phyloP scores from a whole-genome alignment of 1,140 invertebrate species.

The Drosophila ohnishii region DNA sequence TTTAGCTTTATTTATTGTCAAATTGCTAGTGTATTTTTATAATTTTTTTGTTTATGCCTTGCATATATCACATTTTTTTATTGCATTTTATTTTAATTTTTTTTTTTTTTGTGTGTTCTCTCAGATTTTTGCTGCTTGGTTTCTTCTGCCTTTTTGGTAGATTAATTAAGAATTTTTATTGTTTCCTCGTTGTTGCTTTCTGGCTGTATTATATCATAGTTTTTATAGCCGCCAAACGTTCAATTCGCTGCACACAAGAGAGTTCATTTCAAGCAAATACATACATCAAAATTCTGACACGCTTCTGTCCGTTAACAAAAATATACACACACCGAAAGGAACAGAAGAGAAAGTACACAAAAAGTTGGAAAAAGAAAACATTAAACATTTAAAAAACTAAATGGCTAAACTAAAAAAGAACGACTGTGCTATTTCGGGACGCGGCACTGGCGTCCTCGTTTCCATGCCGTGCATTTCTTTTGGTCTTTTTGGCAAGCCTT shows the following conservation, averaged over 20 bases:
- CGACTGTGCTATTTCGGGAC: slow-evolving; percentile 57
- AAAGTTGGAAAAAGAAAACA: slow-evolving; percentile 32
- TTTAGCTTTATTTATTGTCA: slow-evolving; percentile 62
- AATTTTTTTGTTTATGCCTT: slow-evolving; percentile 63
- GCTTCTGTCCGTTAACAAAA: slow-evolving; percentile 55
- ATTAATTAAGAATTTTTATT: slow-evolving; percentile 74
- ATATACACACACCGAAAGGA: slow-evolving; percentile 36
- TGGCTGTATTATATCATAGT: slow-evolving; percentile 60
- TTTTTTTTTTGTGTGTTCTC: slow-evolving; percentile 23
- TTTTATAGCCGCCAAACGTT: slow-evolving; percentile 65
- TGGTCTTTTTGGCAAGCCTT: slow-evolving; percentile 26
- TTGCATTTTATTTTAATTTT: slow-evolving; percentile 46
- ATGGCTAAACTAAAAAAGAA: slow-evolving; percentile 53
- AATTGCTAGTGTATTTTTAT: slow-evolving; percentile 56
- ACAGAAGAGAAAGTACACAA: slow-evolving; percentile 31
- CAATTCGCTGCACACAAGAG: slow-evolving; percentile 56
- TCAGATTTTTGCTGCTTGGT: slow-evolving; percentile 39
- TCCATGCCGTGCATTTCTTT: slow-evolving; percentile 51
- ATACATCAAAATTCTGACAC: slow-evolving; percentile 74
- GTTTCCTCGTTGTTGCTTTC: slow-evolving; percentile 58
- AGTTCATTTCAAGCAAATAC: slow-evolving; percentile 62
- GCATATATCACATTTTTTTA: slow-evolving; percentile 65
- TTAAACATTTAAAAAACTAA: slow-evolving; percentile 56
- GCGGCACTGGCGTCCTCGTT: slow-evolving; percentile 56
- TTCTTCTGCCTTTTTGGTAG: slow-evolving; percentile 49